Percentiles rank a stretch among this genome's conserved stretches.
Conservation (phyloP, 1,140 invertebrate genomes). For the Stenopsyche tienmushanensis region DNA sequence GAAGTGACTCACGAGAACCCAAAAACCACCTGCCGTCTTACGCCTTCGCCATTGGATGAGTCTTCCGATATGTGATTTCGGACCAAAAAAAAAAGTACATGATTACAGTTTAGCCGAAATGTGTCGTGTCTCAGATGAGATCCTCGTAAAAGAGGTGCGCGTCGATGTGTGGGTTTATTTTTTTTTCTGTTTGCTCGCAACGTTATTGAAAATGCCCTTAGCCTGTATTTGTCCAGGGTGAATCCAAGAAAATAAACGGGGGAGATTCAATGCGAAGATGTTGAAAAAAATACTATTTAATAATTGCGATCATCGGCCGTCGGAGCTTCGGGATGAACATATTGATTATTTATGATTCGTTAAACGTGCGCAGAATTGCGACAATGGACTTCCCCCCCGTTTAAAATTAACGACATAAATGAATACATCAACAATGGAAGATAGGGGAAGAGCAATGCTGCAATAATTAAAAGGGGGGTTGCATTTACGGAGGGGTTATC, state of each 20-base stretch:
- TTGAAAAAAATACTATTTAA: too few species aligned
- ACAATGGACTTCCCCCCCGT: background rate
- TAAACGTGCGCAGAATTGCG: too few species aligned
- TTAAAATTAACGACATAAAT: background rate
- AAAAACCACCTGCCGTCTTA: slow-evolving; percentile 36
- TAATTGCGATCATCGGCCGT: too few species aligned
- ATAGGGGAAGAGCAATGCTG: background rate
- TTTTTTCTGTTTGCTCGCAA: slow-evolving; percentile 4
- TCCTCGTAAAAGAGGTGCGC: background rate
- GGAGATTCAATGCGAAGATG: background rate
- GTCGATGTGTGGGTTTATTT: slow-evolving; percentile 1
- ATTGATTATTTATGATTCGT: too few species aligned
- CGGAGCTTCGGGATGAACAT: too few species aligned
- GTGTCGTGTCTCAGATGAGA: slow-evolving; percentile 32
- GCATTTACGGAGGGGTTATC: background rate
- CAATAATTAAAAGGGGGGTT: background rate
- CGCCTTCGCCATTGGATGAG: slow-evolving; percentile 28
- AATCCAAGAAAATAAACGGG: background rate
- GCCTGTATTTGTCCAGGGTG: slow-evolving; percentile 1
- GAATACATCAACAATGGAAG: background rate
- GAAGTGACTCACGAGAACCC: slow-evolving; percentile 32
- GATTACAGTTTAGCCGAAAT: slow-evolving; percentile 38
- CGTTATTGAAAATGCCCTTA: slow-evolving; percentile 22
- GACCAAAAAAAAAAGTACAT: slow-evolving; percentile 31
- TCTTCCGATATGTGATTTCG: slow-evolving; percentile 38